Evolutionary conservation across 2,113 vertebrate species (phyloP).

Genomic region (Nothoprocta pentlandii): DNA sequence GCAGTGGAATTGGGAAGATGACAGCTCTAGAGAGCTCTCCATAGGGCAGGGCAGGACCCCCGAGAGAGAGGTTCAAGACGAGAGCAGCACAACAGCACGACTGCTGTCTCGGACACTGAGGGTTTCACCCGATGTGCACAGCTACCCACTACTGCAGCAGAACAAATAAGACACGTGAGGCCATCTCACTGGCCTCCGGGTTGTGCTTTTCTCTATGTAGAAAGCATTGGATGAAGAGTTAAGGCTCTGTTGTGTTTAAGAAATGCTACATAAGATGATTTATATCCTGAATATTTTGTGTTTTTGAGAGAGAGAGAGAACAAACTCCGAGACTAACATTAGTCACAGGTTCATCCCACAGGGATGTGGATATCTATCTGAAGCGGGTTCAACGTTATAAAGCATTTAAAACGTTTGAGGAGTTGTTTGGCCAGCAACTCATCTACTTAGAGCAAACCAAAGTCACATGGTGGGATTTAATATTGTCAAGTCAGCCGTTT

Average conservation of each 20-base stretch:
- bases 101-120: not conserved
- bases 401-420: not conserved
- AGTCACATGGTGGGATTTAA: not conserved
- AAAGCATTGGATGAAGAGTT: not conserved
- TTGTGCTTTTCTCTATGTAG: conserved; percentile 17
- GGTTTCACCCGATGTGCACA: not conserved
- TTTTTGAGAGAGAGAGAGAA: not conserved
- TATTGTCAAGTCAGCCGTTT: not conserved
- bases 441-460: not conserved
- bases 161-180: conserved; percentile 23
- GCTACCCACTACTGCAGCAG: not conserved
- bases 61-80: not conserved
- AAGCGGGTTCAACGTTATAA: not conserved
- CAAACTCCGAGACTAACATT: not conserved
- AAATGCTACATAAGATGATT: not conserved
- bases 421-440: not conserved
- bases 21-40: not conserved
- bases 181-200: not conserved
- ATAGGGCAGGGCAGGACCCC: not conserved
- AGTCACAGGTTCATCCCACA: not conserved
- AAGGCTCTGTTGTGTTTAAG: not conserved
- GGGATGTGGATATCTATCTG: not conserved
- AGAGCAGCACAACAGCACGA: not conserved
- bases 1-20: not conserved
- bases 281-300: not conserved